phyloP scores from a whole-genome alignment of 2,797 vertebrate genomes.

The Muraenolepis orangiensis region DNA sequence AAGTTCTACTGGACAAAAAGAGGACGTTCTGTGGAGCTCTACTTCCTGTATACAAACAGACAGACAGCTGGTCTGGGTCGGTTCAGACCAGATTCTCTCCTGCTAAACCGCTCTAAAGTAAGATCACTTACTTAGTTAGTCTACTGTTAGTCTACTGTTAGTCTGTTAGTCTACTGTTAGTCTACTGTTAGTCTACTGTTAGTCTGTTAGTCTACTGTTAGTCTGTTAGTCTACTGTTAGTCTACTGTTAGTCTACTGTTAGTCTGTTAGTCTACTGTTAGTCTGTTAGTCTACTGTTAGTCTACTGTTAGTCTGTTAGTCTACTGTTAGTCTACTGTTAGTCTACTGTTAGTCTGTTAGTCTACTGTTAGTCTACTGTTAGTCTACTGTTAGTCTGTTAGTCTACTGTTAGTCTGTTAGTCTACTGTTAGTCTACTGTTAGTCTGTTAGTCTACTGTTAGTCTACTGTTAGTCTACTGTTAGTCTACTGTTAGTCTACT shows the following conservation, averaged over 20 bases:
- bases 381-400: not conserved
- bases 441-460: not conserved
- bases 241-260: not conserved
- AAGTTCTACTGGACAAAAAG: not conserved
- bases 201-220: not conserved
- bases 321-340: not conserved
- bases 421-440: not conserved
- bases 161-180: not conserved
- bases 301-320: too few species aligned
- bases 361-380: not conserved
- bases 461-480: not conserved
- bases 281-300: not conserved
- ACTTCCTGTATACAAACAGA: not conserved
- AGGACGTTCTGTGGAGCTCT: not conserved
- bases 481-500: not conserved
- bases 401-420: not conserved
- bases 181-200: not conserved
- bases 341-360: not conserved
- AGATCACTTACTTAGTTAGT: not conserved
- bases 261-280: not conserved
- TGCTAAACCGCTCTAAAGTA: conserved; percentile 1
- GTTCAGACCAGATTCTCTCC: not conserved
- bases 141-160: too few species aligned
- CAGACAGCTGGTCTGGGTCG: not conserved
- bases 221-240: not conserved